Base-by-base conservation (phyloP, 1,140 invertebrate genomes). In the Belonocnema kinseyi region DNA sequence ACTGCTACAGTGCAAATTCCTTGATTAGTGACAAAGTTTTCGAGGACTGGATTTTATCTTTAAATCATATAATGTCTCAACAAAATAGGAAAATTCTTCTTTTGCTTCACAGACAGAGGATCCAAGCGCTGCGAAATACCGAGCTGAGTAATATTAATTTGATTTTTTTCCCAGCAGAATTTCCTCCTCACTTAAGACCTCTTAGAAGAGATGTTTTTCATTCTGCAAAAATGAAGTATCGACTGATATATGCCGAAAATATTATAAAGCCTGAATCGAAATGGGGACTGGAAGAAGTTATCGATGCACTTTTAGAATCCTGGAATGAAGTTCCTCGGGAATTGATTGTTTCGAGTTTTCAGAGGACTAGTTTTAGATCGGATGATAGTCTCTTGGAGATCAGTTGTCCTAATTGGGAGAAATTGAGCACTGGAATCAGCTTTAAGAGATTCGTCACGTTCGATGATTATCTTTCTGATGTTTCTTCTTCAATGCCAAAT, bases 401-500 rank as follows among this genome's bases (percentile, higher is more conserved):
- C 14, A 70, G 85, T 10, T 87, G 82, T 50, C 77, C 85, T 2
- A 56, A 80, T 16, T 88, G 89, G 86, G 70, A 84, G 1, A 58
- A 46, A 21, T 72, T 85, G 72, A 56, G 85, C 33, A 50, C 77
- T 0, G 84, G 78, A 0, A 73, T 88, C 10, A 82, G 84, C 40
- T 89, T 90, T 66, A 82, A 82, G 6, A 83, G 79, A 21, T 89
- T 88, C 56, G 83, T 90, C 16, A 88, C 85, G 1, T 90, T 90
- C 74, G 89, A 90, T 58, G 88, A 90, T 66, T 53, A 85, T 51
- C 79, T 89, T 0, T 82, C 73, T 1, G 82, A 85, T 50, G 74
- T 11, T 3, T 7, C 26, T 8, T 40, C 16, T 66, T 40, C 40
- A 16, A 52, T 72, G 50, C 56, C 40, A 40, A 40, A 40, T 66